Percentiles rank a stretch among this genome's conserved stretches.
These are phyloP conservation scores for Choloepus hoffmanni DNA, from an alignment of 2,113 vertebrate genomes.

Conservation along the genomic window DNA sequence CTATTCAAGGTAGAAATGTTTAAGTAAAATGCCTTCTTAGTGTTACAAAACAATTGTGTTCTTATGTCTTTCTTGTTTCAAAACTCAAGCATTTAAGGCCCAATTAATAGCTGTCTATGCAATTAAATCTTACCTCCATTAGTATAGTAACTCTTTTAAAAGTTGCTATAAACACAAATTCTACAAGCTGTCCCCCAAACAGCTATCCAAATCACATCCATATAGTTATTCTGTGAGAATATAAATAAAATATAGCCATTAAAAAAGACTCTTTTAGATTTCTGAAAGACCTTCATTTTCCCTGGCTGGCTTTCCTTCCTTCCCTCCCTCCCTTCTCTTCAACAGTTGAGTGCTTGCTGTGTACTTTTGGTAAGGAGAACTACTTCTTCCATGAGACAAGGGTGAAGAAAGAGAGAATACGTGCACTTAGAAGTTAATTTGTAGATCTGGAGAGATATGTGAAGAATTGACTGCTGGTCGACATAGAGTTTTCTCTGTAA, in stretches of 20 bases:
- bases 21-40: neutral
- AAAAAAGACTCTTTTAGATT: neutral
- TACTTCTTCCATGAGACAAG: neutral
- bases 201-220: neutral
- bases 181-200: neutral
- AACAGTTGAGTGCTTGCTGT: neutral
- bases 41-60: constrained; percentile 41
- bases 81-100: constrained; percentile 39
- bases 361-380: neutral
- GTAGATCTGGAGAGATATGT: neutral
- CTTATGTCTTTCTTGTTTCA: neutral
- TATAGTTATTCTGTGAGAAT: neutral
- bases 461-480: neutral
- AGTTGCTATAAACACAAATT: constrained; percentile 32
- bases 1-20: neutral
- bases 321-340: neutral
- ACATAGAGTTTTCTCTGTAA: constrained; percentile 15
- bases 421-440: neutral
- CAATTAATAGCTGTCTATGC: neutral
- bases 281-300: constrained; percentile 18
- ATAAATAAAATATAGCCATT: constrained; percentile 2
- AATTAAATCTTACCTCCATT: constrained; percentile 17
- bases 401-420: neutral
- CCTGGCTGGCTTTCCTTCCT: neutral
- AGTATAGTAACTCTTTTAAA: neutral